phyloP scores from a whole-genome alignment of 2,797 vertebrate species.

The Apodemus agrarius region DNA sequence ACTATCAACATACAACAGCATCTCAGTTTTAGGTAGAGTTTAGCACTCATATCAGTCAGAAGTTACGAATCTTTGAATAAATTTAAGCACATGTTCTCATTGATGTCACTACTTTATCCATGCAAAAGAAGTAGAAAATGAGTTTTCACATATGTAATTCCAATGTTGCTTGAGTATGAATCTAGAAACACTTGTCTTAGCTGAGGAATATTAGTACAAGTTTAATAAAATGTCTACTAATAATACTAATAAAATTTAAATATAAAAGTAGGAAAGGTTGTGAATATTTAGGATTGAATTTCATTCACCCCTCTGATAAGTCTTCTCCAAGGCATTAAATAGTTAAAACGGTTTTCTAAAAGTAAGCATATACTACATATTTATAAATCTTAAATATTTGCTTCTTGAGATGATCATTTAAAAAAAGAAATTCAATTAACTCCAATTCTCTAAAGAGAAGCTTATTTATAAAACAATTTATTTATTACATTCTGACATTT shows the following conservation, averaged over 20 bases:
- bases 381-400: neutral
- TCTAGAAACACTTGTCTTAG: neutral
- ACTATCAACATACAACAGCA: neutral
- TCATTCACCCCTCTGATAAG: neutral
- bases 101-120: neutral
- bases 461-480: neutral
- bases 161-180: neutral
- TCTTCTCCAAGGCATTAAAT: neutral
- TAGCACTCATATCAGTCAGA: neutral
- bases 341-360: neutral
- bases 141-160: neutral
- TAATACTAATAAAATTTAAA: neutral
- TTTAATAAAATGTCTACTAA: neutral
- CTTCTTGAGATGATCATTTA: neutral
- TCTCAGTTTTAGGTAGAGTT: neutral
- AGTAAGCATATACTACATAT: neutral
- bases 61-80: neutral
- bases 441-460: neutral
- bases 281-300: neutral
- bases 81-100: neutral
- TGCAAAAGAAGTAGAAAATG: neutral
- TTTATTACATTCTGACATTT: slow-evolving; percentile 55
- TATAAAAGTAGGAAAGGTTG: neutral
- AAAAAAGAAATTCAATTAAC: neutral
- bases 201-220: neutral